Conservation (phyloP, 1,140 invertebrate species). For the Hypothenemus hampei region DNA sequence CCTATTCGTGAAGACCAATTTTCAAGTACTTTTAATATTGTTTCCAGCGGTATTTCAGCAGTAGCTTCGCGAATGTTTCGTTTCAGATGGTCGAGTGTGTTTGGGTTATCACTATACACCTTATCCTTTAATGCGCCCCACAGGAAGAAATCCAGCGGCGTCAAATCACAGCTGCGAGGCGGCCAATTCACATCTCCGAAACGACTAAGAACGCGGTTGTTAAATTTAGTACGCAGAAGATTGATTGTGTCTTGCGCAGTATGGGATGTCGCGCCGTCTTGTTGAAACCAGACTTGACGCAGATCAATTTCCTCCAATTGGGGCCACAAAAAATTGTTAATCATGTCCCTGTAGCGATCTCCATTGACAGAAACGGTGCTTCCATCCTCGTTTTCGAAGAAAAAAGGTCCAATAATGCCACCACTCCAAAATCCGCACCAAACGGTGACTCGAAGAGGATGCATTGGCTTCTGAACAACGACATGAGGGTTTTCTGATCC, state of each 20-base stretch:
- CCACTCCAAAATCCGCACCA: constrained; percentile 34
- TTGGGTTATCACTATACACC: constrained; percentile 33
- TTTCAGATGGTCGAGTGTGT: constrained; percentile 7
- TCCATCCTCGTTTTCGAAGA: constrained; percentile 28
- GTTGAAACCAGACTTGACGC: constrained; percentile 33
- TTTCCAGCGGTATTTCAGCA: constrained; percentile 5
- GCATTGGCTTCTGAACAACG: constrained; percentile 39
- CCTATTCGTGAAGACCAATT: constrained; percentile 7
- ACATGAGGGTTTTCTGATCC: constrained; percentile 33
- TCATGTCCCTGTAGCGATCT: constrained; percentile 25
- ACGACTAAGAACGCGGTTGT: constrained; percentile 13
- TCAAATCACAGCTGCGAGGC: constrained; percentile 45
- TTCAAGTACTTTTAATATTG: constrained; percentile 14
- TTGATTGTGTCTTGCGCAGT: constrained; percentile 21
- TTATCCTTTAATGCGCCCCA: constrained; percentile 45
- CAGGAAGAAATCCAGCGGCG: constrained; percentile 44
- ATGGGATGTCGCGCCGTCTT: constrained; percentile 30
- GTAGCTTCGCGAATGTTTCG: constrained; percentile 4
- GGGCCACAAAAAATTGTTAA: constrained; percentile 24
- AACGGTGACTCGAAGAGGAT: constrained; percentile 40
- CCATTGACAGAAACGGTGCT: constrained; percentile 22
- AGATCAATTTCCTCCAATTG: constrained; percentile 30
- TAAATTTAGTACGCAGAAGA: constrained; percentile 19
- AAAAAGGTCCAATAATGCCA: constrained; percentile 29
- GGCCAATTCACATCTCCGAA: constrained; percentile 41